Conservation (phyloP, 2,797 vertebrate genomes). For the Pipistrellus pygmaeus region DNA sequence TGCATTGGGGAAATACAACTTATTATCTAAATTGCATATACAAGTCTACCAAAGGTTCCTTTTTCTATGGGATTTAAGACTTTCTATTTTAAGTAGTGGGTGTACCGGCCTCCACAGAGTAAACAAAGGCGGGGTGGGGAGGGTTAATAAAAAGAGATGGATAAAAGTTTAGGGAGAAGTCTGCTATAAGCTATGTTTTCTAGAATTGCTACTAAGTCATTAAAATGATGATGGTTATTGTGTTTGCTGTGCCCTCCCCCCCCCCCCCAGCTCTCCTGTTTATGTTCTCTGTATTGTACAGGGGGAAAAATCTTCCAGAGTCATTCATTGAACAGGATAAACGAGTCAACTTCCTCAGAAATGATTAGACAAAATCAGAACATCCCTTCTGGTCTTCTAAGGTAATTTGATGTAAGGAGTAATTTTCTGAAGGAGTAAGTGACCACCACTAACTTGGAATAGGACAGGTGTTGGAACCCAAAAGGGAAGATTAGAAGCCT, state of each 20-base stretch:
- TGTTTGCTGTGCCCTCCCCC: background rate
- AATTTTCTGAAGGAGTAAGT: background rate
- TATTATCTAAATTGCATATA: background rate
- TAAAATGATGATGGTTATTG: background rate
- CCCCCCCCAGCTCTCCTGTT: background rate
- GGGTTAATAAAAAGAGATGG: background rate
- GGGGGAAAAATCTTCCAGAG: background rate
- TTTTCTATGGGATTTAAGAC: background rate
- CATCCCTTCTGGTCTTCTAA: background rate
- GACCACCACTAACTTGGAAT: background rate
- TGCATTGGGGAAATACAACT: background rate
- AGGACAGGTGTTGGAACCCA: background rate
- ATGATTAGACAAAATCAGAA: background rate
- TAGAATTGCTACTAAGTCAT: background rate
- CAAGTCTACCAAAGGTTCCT: background rate
- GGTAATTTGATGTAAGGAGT: conserved; percentile 24
- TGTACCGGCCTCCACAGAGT: background rate
- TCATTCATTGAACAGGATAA: background rate
- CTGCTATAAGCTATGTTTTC: background rate
- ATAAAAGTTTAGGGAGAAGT: background rate
- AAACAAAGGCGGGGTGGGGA: fast-evolving
- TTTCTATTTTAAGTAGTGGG: background rate
- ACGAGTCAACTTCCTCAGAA: background rate
- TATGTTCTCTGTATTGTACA: background rate
- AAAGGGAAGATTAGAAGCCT: background rate